Evolutionary conservation across 2,888 invertebrate genomes (phyloP), one percentile per base, ranked within the genome.

Genomic region (Myathropa florea): DNA sequence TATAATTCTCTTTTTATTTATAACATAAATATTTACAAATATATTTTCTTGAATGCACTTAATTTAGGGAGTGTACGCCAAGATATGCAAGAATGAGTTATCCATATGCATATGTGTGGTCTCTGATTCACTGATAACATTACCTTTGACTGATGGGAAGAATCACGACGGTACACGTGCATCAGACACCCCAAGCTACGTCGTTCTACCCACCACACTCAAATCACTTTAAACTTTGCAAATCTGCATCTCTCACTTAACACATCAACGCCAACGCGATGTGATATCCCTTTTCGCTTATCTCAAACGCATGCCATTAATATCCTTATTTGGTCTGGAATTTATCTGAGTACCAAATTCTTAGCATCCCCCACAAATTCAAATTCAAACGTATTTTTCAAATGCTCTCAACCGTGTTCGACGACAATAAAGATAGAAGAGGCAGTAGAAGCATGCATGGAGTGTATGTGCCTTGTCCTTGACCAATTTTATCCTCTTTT

Each of bases 301-400:
- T 87, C 87, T 83, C 76, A 63, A 83, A 87, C 87, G 83, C 87
- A 87, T 72, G 83, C 87, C 87, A 83, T 87, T 87, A 87, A 83
- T 87, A 83, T 87, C 87, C 83, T 72, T 73, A 73, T 73, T 72
- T 68, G 77, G 71, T 83, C 68, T 70, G 68, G 78, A 83, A 86
- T 83, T 39, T 78, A 78, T 82, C 75, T 72, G 46, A 46, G 46
- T 18, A 28, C 12, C 39, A 70, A 81, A 61, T 39, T 46, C 23
- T 2, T 9, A 61, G 46, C 64, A 28, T 71, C 72, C 72, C 33
- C 18, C 46, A 75, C 79, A 55, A 78, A 61, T 77, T 67, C 71
- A 78, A 73, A 82, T 75, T 60, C 57, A 78, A 78, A 77, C 75
- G 86, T 86, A 86, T 86, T 86, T 86, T 86, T 86, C 83, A 83